Percentiles rank a stretch among this genome's conserved stretches.
These are phyloP conservation scores for Cistogaster globosa DNA, from an alignment of 2,888 invertebrate species.

Conservation along the genomic window DNA sequence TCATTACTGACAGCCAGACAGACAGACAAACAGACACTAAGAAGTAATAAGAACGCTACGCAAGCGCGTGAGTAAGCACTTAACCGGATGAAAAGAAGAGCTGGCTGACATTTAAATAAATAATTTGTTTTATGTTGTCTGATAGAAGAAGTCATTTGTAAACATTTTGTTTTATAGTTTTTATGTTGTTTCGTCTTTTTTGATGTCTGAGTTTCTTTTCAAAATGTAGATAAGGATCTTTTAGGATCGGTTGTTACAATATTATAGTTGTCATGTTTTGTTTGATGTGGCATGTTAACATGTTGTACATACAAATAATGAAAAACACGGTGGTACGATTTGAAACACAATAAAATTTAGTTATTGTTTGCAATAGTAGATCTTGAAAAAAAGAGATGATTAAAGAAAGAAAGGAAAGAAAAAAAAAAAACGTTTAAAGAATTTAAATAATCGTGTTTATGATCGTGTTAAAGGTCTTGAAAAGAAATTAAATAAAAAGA, in stretches of 20 bases:
- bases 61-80: constrained; percentile 67
- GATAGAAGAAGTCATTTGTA: constrained; percentile 29
- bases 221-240: constrained; percentile 64
- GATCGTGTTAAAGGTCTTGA: constrained; percentile 58
- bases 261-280: constrained; percentile 40
- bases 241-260: constrained; percentile 54
- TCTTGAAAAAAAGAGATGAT: constrained; percentile 6
- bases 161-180: constrained; percentile 33
- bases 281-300: constrained; percentile 58
- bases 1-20: neutral
- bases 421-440: constrained; percentile 17
- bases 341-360: neutral
- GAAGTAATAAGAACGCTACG: constrained; percentile 22
- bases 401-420: neutral
- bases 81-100: constrained; percentile 2
- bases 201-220: constrained; percentile 14
- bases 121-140: constrained; percentile 40
- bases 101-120: constrained; percentile 38
- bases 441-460: constrained; percentile 51
- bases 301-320: constrained; percentile 19
- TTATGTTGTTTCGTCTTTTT: neutral
- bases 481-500: constrained; percentile 59
- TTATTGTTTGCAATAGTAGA: constrained; percentile 11
- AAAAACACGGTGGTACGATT: constrained; percentile 18
- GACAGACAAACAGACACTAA: neutral